Conservation (phyloP, 1,140 invertebrate species). For the Akabosia matsudoensis region DNA sequence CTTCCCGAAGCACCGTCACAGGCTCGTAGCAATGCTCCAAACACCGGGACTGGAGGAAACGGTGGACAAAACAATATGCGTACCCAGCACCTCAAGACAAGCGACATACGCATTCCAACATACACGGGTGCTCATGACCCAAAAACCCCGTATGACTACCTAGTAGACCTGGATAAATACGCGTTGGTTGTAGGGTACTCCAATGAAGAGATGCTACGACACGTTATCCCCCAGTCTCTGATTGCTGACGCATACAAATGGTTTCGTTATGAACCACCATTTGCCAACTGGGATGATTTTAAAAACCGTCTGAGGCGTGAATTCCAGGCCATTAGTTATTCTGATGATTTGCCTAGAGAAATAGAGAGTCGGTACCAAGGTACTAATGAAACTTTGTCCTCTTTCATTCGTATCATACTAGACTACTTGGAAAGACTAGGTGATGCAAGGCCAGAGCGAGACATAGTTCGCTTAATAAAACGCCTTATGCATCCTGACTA, state of each 20-base stretch:
- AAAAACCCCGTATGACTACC: constrained; percentile 35
- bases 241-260: constrained; percentile 20
- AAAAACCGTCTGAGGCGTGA: not conserved
- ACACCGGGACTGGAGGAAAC: too few relatives aligned
- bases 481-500: constrained; percentile 26
- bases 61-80: not conserved
- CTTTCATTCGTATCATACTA: constrained; percentile 19
- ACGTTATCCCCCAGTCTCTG: constrained; percentile 9
- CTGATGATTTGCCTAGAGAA: not conserved
- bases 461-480: not conserved
- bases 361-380: constrained; percentile 25
- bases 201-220: constrained; percentile 2
- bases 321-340: constrained; percentile 27
- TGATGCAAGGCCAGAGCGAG: not conserved
- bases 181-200: not conserved
- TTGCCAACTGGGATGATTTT: not conserved
- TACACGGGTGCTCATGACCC: constrained; percentile 12
- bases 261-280: not conserved
- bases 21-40: too few relatives aligned
- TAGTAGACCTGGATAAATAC: constrained; percentile 25
- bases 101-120: constrained; percentile 1
- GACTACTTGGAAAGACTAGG: constrained; percentile 3
- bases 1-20: too few relatives aligned
- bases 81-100: not conserved
- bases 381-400: constrained; percentile 9